phyloP scores from a whole-genome alignment of 1,140 invertebrate species.

The Rhizoglyphus robini region DNA sequence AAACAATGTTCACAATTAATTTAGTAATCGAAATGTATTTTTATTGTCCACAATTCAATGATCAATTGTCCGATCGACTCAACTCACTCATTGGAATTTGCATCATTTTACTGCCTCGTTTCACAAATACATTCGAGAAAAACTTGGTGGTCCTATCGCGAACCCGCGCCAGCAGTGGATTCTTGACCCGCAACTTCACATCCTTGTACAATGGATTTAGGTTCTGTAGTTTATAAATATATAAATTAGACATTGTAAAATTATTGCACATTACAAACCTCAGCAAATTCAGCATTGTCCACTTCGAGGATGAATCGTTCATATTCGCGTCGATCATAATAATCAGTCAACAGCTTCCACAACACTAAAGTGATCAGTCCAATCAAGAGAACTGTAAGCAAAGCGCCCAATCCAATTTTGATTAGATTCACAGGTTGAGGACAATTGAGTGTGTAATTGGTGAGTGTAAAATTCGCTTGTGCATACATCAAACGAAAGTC shows the following conservation, averaged over 20 bases:
- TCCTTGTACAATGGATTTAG: conserved; percentile 17
- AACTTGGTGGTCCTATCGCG: conserved; percentile 5
- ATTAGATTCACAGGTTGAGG: conserved; percentile 16
- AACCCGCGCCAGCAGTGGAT: conserved; percentile 10
- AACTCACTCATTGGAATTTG: no score
- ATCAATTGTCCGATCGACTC: no score
- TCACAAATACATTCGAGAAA: no score
- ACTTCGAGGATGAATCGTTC: conserved; percentile 90
- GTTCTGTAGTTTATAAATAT: neutral
- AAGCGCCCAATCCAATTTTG: neutral
- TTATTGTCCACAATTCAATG: no score
- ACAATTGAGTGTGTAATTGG: neutral
- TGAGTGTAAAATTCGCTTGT: neutral
- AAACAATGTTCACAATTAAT: no score
- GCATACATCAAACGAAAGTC: conserved; percentile 1
- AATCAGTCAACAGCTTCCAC: conserved; percentile 88
- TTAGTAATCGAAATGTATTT: no score
- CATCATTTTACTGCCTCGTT: no score
- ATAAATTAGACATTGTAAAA: neutral
- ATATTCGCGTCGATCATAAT: conserved; percentile 87
- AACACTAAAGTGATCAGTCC: conserved; percentile 46
- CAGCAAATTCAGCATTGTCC: conserved; percentile 81
- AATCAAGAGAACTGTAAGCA: neutral
- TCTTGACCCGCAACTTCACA: neutral
- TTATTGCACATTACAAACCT: conserved; percentile 4